phyloP scores from a whole-genome alignment of 2,797 vertebrate species.

The Lutjanus argentimaculatus region DNA sequence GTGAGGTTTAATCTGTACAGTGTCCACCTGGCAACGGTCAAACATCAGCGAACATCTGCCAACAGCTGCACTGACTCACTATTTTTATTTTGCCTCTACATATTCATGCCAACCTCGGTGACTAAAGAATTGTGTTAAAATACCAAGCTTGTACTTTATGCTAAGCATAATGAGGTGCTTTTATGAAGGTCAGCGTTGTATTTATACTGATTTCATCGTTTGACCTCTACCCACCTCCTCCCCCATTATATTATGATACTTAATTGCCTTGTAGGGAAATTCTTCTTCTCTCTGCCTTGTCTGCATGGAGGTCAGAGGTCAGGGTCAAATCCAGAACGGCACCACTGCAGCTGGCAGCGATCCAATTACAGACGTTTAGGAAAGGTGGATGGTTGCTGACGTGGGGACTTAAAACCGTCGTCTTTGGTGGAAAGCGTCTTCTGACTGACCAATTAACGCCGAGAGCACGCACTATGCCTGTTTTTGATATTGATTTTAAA shows the following conservation, averaged over 20 bases:
- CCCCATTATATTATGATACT: constrained; percentile 20
- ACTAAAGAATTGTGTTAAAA: neutral
- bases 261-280: constrained; percentile 29
- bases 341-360: constrained; percentile 19
- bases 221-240: constrained; percentile 13
- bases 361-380: constrained; percentile 43
- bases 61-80: neutral
- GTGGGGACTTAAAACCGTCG: neutral
- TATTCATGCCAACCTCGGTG: no score
- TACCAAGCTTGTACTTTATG: neutral
- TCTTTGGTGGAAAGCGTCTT: neutral
- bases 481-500: no score
- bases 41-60: no score
- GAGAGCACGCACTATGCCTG: no score
- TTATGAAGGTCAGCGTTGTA: neutral
- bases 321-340: constrained; percentile 17
- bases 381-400: constrained; percentile 9
- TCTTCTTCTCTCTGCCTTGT: constrained; percentile 1
- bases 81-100: neutral
- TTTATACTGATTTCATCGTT: constrained; percentile 21
- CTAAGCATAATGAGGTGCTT: constrained; percentile 8
- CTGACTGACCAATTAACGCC: no score
- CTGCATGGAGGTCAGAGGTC: constrained; percentile 30
- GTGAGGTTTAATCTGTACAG: neutral
- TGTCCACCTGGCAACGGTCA: no score